A percentile compares a stretch with the other conserved stretches of the same genome.
Conservation (phyloP, 2,888 invertebrate genomes). For the Ennomos quercinarius region DNA sequence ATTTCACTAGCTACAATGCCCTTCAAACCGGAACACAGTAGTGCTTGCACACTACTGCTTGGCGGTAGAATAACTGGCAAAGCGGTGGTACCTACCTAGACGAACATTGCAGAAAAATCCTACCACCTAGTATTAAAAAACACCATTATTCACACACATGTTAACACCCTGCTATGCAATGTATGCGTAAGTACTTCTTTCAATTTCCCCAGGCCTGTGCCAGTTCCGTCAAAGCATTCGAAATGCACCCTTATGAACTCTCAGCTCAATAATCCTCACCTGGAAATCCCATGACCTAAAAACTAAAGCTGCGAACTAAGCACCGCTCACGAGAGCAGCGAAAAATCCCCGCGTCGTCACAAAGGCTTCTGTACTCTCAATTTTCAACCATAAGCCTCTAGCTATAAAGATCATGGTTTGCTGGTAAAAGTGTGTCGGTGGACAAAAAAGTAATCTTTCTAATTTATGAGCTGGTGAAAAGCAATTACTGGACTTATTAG, state of each 20-base stretch:
- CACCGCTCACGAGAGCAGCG: conserved; percentile 9
- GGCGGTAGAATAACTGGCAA: too few species aligned
- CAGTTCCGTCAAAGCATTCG: too few species aligned
- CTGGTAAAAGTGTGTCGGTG: neutral
- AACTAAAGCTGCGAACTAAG: conserved; percentile 28
- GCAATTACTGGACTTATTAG: conserved; percentile 39
- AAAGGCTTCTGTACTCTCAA: conserved; percentile 8
- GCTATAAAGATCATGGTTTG: conserved; percentile 14
- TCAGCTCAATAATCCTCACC: conserved; percentile 26
- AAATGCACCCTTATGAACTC: conserved; percentile 15
- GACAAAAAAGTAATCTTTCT: conserved; percentile 33
- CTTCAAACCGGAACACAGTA: too few species aligned
- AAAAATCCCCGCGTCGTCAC: conserved; percentile 23
- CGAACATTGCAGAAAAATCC: too few species aligned
- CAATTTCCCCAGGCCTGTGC: neutral
- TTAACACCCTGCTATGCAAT: too few species aligned
- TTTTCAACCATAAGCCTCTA: conserved; percentile 13
- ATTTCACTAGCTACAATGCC: too few species aligned
- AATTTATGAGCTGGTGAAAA: conserved; percentile 39
- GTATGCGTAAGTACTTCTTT: neutral
- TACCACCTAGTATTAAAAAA: too few species aligned
- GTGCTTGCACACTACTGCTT: too few species aligned
- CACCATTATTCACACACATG: too few species aligned
- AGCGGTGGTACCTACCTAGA: too few species aligned
- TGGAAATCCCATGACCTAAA: conserved; percentile 32